A percentile compares a stretch with the other conserved stretches of the same genome.
Evolutionary conservation across 2,888 invertebrate species (phyloP).

Genomic region (Aleiodes testaceus): DNA sequence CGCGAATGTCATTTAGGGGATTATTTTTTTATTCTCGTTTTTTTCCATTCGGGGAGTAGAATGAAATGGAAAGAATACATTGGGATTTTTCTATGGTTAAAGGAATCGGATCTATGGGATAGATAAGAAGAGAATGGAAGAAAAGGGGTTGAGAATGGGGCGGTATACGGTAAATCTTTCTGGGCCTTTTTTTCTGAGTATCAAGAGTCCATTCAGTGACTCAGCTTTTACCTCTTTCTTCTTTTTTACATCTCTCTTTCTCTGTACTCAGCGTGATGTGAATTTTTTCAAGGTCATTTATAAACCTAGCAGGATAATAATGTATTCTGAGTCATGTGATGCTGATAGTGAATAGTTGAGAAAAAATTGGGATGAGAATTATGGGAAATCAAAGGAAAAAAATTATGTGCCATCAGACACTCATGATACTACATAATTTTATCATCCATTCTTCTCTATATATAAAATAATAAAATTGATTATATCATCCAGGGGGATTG

Average conservation of each 20-base stretch:
- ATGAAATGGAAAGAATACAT: slow-evolving; percentile 7
- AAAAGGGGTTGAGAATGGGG: slow-evolving; percentile 2
- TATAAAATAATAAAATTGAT: background rate
- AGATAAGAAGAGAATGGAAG: slow-evolving; percentile 5
- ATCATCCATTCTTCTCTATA: no score
- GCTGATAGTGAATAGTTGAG: background rate
- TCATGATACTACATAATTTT: no score
- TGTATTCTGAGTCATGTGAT: background rate
- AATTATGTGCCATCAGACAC: no score
- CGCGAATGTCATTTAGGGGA: slow-evolving; percentile 8
- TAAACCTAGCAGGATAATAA: background rate
- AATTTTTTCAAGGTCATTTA: slow-evolving; percentile 5
- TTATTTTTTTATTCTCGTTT: no score
- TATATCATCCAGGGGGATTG: background rate
- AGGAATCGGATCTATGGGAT: slow-evolving; percentile 24
- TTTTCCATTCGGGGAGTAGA: background rate
- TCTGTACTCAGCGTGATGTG: slow-evolving; percentile 8
- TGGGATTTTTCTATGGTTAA: background rate
- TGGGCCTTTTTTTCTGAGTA: slow-evolving; percentile 22
- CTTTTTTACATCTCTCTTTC: background rate
- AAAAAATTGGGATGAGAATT: no score
- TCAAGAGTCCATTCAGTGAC: slow-evolving; percentile 29
- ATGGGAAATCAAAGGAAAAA: no score
- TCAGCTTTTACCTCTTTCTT: slow-evolving; percentile 21
- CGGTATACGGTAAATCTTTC: slow-evolving; percentile 24